A percentile compares a stretch with the other conserved stretches of the same genome.
These are phyloP conservation scores for Eulimnadia texana DNA, from an alignment of 1,140 invertebrate species.

Conservation along the genomic window DNA sequence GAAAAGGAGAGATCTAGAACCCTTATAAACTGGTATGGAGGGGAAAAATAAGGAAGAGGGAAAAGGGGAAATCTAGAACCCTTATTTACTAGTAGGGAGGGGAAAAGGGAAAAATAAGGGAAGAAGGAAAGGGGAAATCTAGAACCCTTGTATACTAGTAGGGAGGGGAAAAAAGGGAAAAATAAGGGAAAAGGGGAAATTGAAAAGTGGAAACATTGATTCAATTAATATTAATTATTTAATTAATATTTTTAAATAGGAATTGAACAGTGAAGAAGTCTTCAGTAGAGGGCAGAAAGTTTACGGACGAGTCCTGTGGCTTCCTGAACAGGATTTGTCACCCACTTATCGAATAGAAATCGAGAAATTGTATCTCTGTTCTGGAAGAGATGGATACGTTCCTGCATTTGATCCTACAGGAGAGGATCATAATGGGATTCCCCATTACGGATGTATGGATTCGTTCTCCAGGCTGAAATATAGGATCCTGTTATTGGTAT, in stretches of 20 bases:
- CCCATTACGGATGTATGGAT: conserved; percentile 35
- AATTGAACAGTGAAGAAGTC: conserved; percentile 27
- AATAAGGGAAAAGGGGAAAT: too few relatives aligned
- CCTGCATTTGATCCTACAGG: conserved; percentile 36
- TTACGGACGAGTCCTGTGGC: conserved; percentile 35
- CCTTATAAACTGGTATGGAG: too few relatives aligned
- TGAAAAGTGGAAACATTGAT: too few relatives aligned
- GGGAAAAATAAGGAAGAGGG: too few relatives aligned
- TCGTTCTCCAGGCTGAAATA: conserved; percentile 29
- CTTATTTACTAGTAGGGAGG: too few relatives aligned
- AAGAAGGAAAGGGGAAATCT: too few relatives aligned
- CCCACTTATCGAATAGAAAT: conserved; percentile 30
- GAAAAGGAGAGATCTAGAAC: too few relatives aligned
- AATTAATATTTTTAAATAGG: conserved; percentile 21
- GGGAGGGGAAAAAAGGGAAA: too few relatives aligned
- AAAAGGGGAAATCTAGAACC: too few relatives aligned
- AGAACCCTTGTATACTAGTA: too few relatives aligned
- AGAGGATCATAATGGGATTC: conserved; percentile 30
- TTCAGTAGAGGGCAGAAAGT: conserved; percentile 28
- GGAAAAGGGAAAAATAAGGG: too few relatives aligned
- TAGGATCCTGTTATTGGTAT: conserved; percentile 33
- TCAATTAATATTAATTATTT: neutral
- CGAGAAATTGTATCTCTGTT: conserved; percentile 34
- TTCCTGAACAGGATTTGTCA: conserved; percentile 31
- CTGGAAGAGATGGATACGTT: conserved; percentile 32